These are phyloP conservation scores for Nebria ingens DNA, from an alignment of 1,140 invertebrate genomes.

Conservation along the genomic window DNA sequence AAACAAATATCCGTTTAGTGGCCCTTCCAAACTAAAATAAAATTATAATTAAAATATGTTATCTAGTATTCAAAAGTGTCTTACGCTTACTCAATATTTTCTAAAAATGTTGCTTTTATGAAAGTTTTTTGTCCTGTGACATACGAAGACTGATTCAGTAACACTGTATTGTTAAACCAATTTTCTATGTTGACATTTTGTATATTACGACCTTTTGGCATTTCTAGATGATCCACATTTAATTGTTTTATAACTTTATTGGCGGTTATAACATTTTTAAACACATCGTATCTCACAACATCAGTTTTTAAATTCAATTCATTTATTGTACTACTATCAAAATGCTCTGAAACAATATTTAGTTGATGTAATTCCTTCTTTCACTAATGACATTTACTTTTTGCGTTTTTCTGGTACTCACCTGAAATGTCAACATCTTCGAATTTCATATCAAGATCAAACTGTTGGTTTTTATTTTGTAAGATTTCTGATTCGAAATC, in stretches of 20 bases:
- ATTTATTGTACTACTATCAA: constrained; percentile 26
- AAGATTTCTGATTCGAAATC: constrained; percentile 22
- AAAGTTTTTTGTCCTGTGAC: constrained; percentile 22
- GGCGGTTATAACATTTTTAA: constrained; percentile 28
- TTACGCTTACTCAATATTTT: constrained; percentile 20
- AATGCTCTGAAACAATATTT: constrained; percentile 8
- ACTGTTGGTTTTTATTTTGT: constrained; percentile 25
- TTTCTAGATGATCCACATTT: constrained; percentile 24
- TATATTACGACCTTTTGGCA: constrained; percentile 25
- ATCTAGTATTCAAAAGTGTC: neutral
- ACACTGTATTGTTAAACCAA: constrained; percentile 33
- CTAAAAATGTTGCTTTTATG: constrained; percentile 18
- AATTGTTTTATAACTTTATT: constrained; percentile 28
- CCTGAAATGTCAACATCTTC: constrained; percentile 17
- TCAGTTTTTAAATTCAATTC: constrained; percentile 34
- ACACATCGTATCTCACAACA: constrained; percentile 30
- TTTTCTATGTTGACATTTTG: constrained; percentile 32
- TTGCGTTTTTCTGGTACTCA: constrained; percentile 1
- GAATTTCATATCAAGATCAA: constrained; percentile 22
- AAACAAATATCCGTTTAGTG: constrained; percentile 22
- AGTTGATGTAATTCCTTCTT: too few species aligned
- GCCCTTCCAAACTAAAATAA: constrained; percentile 18
- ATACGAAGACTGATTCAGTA: constrained; percentile 19
- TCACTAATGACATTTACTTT: too few species aligned
- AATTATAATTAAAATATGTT: constrained; percentile 1